Evolutionary conservation across 2,888 invertebrate species (phyloP), one percentile per base, ranked within the genome.

Genomic region (Byasa hedistus): DNA sequence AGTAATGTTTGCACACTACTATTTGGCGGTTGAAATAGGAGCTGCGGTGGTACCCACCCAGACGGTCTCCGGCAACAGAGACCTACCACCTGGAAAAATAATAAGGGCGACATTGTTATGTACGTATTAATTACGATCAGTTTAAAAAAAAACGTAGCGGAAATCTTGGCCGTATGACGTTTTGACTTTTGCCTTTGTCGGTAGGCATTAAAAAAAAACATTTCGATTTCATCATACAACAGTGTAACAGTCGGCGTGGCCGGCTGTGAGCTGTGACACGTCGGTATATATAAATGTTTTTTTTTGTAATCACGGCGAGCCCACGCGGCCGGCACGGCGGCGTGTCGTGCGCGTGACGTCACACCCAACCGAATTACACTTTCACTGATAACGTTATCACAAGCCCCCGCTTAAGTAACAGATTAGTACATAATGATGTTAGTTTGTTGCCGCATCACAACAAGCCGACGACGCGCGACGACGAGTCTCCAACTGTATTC

Each of bases 321-420:
- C 39, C 78, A 79, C 74, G 76, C 32, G 61, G 32, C 44, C 15
- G 39, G 12, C 78, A 79, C 75, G 78, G 12, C 64, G 64, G 27
- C 21, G 56, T 36, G 51, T 56, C 76, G 75, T 76, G 70, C 61
- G 54, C 21, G 66, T 75, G 74, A 75, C 76, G 79, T 76, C 77
- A 69, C 59, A 1, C 12, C 15, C 55, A 19, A n/a, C 64, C 64
- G 54, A 64, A 64, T 64, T 52, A 61, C 68, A 72, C 73, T 75
- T 73, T 74, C 71, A 68, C 64, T 64, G 74, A 73, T 73, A 75
- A 72, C 56, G 24, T n/a, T 65, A 36, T 61, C 51, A 24, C 39
- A 48, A 44, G 60, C 55, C 48, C 44, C 39, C 24, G 39, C 56
- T 36, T 51, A 54, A 62, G 57, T 52, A 61, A 57, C 51, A 61